These are phyloP conservation scores for Arctocebus calabarensis DNA, from an alignment of 2,797 vertebrate species.

Conservation along the genomic window DNA sequence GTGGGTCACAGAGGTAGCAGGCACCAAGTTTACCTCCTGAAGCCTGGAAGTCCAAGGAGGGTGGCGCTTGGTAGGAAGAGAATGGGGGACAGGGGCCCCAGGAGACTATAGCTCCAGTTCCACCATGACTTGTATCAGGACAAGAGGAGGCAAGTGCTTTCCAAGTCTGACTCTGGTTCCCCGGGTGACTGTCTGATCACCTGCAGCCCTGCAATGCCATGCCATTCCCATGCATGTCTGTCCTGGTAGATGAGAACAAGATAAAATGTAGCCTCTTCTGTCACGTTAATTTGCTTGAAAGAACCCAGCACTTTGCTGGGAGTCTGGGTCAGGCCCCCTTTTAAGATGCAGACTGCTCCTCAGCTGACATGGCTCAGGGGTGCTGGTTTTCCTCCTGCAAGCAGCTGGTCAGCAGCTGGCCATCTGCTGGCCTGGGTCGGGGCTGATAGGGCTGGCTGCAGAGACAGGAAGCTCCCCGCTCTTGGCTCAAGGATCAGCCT, in stretches of 20 bases:
- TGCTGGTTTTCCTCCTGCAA: conserved; percentile 57
- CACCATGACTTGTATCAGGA: fast-evolving
- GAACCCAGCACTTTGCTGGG: conserved; percentile 47
- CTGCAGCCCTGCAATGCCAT: neutral
- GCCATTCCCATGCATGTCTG: neutral
- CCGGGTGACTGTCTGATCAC: neutral
- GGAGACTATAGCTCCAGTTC: neutral
- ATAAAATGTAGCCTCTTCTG: neutral
- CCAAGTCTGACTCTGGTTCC: neutral
- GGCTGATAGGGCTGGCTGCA: conserved; percentile 13
- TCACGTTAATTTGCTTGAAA: conserved; percentile 44
- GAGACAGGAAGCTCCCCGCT: neutral
- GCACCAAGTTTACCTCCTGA: neutral
- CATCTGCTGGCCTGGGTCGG: neutral
- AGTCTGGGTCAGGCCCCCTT: neutral
- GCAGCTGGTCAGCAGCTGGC: conserved; percentile 66
- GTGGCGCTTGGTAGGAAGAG: neutral
- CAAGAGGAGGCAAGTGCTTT: neutral
- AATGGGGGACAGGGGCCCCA: fast-evolving
- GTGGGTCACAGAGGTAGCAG: neutral
- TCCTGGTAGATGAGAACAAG: neutral
- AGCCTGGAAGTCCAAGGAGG: neutral
- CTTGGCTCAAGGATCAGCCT: neutral
- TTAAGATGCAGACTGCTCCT: neutral
- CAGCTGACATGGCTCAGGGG: neutral